Evolutionary conservation across 1,140 invertebrate genomes (phyloP), one percentile per base, ranked within the genome.

Genomic region (Magallana ariakensis): DNA sequence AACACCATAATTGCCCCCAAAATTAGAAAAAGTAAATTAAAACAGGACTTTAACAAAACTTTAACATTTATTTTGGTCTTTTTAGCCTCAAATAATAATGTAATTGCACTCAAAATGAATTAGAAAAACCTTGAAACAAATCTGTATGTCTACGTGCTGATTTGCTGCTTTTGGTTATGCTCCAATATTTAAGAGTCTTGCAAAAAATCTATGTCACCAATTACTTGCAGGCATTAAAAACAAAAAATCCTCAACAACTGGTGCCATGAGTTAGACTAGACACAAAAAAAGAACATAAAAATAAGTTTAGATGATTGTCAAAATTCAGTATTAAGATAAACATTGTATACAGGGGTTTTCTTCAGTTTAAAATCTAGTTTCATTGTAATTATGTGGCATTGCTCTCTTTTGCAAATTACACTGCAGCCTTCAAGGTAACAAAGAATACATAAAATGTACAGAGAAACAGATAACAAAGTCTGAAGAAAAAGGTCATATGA

Each of bases 221-320:
- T 70, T 70, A 70, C 66, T 70, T 22, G 66, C 66, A 70, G 66
- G 66, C 66, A 70, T 70, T 26, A 70, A 4, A 46, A 70, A 46
- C 2, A 46, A 70, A 70, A 19, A 70, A 26, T 70, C 66, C 66
- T 70, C 22, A n/a, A 70, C 66, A 70, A 70, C 22, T 70, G n/a
- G n/a, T n/a, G 22, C 22, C 66, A 70, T 70, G 8, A 70, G 33
- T 46, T 46, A 70, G 22, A 46, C 33, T 19, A 70, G 33, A 70
- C 66, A 70, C 15, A n/a, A 70, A 22, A n/a, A 70, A 70, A 70
- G 66, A 70, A 70, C 19, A 70, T 70, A 70, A 70, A 70, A 70
- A 22, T 70, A 22, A 70, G 33, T 46, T 46, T 46, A 46, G 33
- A 46, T 46, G 33, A 46, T 46, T 46, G 33, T 46, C 33, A 46